Conservation (phyloP, 2,113 vertebrate species). For the Beaufortia kweichowensis region DNA sequence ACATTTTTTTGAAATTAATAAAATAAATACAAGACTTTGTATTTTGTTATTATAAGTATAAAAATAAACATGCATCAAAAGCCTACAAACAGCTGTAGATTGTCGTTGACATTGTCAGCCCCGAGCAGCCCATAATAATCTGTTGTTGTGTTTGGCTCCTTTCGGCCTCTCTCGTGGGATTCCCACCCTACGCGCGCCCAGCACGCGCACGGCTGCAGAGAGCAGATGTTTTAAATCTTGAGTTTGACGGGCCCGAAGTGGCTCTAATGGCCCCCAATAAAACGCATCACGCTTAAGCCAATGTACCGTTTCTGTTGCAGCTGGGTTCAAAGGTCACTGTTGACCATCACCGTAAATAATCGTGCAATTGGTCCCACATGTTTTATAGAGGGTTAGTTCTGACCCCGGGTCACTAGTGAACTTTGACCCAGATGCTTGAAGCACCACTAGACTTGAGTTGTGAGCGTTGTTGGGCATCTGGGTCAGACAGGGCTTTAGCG, state of each 20-base stretch:
- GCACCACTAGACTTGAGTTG: not conserved
- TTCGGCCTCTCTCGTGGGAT: constrained; percentile 55
- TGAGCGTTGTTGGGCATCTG: not conserved
- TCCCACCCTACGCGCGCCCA: constrained; percentile 40
- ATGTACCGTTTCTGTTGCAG: not conserved
- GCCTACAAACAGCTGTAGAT: constrained; percentile 2
- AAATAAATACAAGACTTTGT: too few relatives aligned
- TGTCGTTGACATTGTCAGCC: not conserved
- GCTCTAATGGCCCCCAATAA: constrained; percentile 47
- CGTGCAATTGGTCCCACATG: not conserved
- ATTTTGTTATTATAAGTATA: too few relatives aligned
- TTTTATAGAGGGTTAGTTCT: not conserved
- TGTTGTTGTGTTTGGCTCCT: constrained; percentile 47
- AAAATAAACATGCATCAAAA: not conserved
- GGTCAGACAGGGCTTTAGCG: constrained; percentile 18
- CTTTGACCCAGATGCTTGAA: constrained; percentile 1
- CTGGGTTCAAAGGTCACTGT: constrained; percentile 6
- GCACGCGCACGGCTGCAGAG: constrained; percentile 45
- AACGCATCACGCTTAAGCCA: constrained; percentile 45
- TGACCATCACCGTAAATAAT: constrained; percentile 4
- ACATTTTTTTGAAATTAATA: too few relatives aligned
- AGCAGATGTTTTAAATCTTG: constrained; percentile 58
- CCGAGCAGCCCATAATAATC: constrained; percentile 21
- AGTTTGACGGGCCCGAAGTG: constrained; percentile 59
- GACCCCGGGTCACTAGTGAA: not conserved